Evolutionary conservation across 2,113 vertebrate species (phyloP).

Genomic region (Elephas maximus): DNA sequence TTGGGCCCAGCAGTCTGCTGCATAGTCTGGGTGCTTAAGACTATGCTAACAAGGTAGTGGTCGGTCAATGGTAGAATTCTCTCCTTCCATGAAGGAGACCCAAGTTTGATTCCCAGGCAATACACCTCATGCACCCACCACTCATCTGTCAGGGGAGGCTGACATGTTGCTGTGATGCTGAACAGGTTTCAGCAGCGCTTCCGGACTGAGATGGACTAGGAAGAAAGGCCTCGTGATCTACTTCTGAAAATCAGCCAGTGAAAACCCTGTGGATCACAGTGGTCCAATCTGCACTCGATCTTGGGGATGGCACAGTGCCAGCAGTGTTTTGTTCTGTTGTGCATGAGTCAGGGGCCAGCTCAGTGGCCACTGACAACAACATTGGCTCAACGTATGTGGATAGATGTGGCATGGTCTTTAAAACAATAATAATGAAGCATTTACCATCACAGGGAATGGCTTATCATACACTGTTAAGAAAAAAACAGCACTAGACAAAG

Average conservation of each 20-base stretch:
- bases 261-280: too few species aligned
- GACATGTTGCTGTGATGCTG: too few species aligned
- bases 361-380: background rate
- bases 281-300: background rate
- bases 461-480: background rate
- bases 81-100: too few species aligned
- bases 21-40: background rate
- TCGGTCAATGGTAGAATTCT: too few species aligned
- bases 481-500: background rate
- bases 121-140: too few species aligned
- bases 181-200: too few species aligned
- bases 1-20: background rate
- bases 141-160: too few species aligned
- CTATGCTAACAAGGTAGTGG: too few species aligned
- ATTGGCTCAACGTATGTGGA: background rate
- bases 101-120: too few species aligned
- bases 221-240: too few species aligned
- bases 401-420: background rate
- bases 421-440: background rate
- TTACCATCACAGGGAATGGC: background rate
- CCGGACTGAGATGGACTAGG: too few species aligned
- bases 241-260: too few species aligned
- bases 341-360: background rate
- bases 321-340: background rate
- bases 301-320: background rate